Evolutionary conservation across 1,140 invertebrate genomes (phyloP).

Genomic region (Sesamia nonagrioides): DNA sequence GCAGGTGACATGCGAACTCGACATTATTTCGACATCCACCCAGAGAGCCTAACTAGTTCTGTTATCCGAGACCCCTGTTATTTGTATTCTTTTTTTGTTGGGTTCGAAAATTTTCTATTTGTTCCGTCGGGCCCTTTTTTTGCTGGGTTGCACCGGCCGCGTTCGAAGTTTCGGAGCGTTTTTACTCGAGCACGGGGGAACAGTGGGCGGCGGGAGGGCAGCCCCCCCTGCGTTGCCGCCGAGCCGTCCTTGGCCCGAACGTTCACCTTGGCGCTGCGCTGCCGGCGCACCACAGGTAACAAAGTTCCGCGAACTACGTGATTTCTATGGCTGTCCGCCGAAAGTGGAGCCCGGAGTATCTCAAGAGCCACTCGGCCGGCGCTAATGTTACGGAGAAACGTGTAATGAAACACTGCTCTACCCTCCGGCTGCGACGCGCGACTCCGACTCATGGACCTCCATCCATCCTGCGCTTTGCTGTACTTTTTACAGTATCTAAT

Average conservation of each 20-base stretch:
- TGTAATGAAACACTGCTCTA: slow-evolving; percentile 80
- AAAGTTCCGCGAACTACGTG: slow-evolving; percentile 86
- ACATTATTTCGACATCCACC: slow-evolving; percentile 69
- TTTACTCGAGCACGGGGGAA: slow-evolving; percentile 69
- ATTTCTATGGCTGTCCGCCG: slow-evolving; percentile 84
- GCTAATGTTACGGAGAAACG: slow-evolving; percentile 79
- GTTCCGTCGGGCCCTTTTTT: slow-evolving; percentile 84
- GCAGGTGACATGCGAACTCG: slow-evolving; percentile 81
- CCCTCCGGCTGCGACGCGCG: slow-evolving; percentile 56
- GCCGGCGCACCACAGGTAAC: slow-evolving; percentile 84
- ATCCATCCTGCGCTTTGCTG: slow-evolving; percentile 53
- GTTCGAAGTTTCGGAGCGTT: slow-evolving; percentile 79
- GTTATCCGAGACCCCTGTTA: slow-evolving; percentile 80
- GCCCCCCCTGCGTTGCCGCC: slow-evolving; percentile 63
- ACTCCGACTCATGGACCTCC: slow-evolving; percentile 51
- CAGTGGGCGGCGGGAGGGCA: slow-evolving; percentile 60
- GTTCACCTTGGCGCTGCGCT: slow-evolving; percentile 85
- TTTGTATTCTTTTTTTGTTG: slow-evolving; percentile 77
- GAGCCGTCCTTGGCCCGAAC: slow-evolving; percentile 84
- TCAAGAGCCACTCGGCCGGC: slow-evolving; percentile 69
- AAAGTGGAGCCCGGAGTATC: slow-evolving; percentile 81
- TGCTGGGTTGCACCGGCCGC: slow-evolving; percentile 78
- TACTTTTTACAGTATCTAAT: slow-evolving; percentile 76
- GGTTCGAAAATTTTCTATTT: slow-evolving; percentile 81
- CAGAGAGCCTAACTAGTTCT: slow-evolving; percentile 74